These are phyloP conservation scores for Brenthis hecate DNA, from an alignment of 2,888 invertebrate species.

Conservation along the genomic window DNA sequence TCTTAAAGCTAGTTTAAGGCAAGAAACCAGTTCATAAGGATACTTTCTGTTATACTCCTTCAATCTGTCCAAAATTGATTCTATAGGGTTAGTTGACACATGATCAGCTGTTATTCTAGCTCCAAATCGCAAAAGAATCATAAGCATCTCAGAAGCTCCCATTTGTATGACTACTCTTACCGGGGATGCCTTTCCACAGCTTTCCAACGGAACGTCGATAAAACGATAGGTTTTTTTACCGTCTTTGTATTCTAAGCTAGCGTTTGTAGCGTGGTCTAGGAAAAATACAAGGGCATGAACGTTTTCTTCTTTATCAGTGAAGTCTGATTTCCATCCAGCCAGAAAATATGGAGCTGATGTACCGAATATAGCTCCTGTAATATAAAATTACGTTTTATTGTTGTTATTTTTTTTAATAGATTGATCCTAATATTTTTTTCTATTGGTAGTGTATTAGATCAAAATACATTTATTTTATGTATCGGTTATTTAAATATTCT, in stretches of 20 bases:
- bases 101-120: constrained; percentile 83
- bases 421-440: too few relatives aligned
- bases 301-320: constrained; percentile 89
- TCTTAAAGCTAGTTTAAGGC: constrained; percentile 86
- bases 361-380: constrained; percentile 91
- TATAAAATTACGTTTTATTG: background rate
- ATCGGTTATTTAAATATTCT: too few relatives aligned
- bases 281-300: constrained; percentile 89
- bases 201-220: constrained; percentile 91
- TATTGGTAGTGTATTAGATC: too few relatives aligned
- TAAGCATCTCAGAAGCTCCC: constrained; percentile 88
- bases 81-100: constrained; percentile 83
- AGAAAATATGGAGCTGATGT: constrained; percentile 90
- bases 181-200: constrained; percentile 88
- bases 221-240: constrained; percentile 77
- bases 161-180: constrained; percentile 88
- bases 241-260: constrained; percentile 82
- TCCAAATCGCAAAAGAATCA: constrained; percentile 88
- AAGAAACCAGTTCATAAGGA: constrained; percentile 86
- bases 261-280: constrained; percentile 88
- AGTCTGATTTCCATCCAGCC: constrained; percentile 94
- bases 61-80: constrained; percentile 85
- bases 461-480: too few relatives aligned
- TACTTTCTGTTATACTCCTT: constrained; percentile 84
- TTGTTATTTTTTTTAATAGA: too few relatives aligned